Evolutionary conservation across 2,797 vertebrate genomes (phyloP), one percentile per base, ranked within the genome.

Genomic region (Garrulus glandarius): DNA sequence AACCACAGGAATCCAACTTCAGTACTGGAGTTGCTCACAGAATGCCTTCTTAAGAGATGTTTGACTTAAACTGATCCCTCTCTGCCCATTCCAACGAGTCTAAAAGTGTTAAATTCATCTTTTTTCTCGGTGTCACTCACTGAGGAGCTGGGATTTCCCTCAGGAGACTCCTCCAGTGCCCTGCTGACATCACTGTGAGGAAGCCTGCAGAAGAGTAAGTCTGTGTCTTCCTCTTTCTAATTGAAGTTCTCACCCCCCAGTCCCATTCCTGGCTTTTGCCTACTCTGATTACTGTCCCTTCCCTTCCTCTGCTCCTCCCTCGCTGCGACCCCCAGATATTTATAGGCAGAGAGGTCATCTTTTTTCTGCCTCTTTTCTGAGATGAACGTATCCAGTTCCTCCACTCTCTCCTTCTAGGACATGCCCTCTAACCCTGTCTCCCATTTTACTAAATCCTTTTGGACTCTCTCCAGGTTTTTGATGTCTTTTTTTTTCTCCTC

Each of bases 331-430:
- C 91, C 65, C 91, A 90, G 95, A 81, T 97, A 97, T 96, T 96
- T 96, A 95, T 96, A 97, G 94, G 83, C 91, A 81, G 36, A 77
- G 76, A 93, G 94, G 95, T 96, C 91, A 95, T 20, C 79, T 84
- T 93, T 94, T 92, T 92, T 96, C 91, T 95, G 92, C 91, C 65
- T 89, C 82, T 92, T 43, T 74, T 93, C 88, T 27, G 76, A 92
- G 74, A 91, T 68, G 74, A 95, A 78, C 32, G 1, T 36, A 93
- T 76, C 80, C 93, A 94, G 91, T 97, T 97, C 88, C 96, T 97
- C 87, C 92, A 97, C 93, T 95, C 96, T 94, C 94, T 93, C 94
- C 96, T 96, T 97, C 95, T 91, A 95, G 95, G 95, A 94, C 93
- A 85, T 95, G 96, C 90, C 94, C 95, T 97, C 90, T 96, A 94